Percentiles rank a stretch among this genome's conserved stretches.
Conservation (phyloP, 1,140 invertebrate species). For the Ostrea edulis region DNA sequence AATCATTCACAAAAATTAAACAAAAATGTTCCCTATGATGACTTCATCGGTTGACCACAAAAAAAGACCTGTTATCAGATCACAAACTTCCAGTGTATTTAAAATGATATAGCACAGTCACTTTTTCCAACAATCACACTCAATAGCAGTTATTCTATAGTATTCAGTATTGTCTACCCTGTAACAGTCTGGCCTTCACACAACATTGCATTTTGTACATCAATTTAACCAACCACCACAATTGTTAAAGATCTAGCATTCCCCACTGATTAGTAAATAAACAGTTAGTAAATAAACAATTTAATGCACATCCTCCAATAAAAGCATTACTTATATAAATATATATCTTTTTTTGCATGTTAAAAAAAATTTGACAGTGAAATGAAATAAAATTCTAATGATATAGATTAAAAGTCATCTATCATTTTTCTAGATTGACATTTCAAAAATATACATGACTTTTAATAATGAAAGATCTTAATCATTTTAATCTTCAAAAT, state of each 20-base stretch:
- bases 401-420: not conserved
- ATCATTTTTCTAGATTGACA: too few species aligned
- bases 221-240: not conserved
- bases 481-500: not conserved
- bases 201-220: not conserved
- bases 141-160: not conserved
- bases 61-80: slow-evolving; percentile 4
- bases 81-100: slow-evolving; percentile 21
- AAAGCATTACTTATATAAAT: not conserved
- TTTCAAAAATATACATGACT: too few species aligned
- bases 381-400: not conserved
- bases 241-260: slow-evolving; percentile 24
- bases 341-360: too few species aligned
- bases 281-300: slow-evolving; percentile 36
- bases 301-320: not conserved
- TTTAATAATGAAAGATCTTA: not conserved
- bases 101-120: not conserved
- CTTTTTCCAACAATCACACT: not conserved
- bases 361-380: not conserved
- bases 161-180: not conserved
- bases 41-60: slow-evolving; percentile 16
- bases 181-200: not conserved
- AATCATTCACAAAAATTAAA: not conserved
- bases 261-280: slow-evolving; percentile 13
- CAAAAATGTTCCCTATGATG: not conserved